A percentile compares a stretch with the other conserved stretches of the same genome.
These are phyloP conservation scores for Fregata magnificens DNA, from an alignment of 2,113 vertebrate species.

Conservation along the genomic window DNA sequence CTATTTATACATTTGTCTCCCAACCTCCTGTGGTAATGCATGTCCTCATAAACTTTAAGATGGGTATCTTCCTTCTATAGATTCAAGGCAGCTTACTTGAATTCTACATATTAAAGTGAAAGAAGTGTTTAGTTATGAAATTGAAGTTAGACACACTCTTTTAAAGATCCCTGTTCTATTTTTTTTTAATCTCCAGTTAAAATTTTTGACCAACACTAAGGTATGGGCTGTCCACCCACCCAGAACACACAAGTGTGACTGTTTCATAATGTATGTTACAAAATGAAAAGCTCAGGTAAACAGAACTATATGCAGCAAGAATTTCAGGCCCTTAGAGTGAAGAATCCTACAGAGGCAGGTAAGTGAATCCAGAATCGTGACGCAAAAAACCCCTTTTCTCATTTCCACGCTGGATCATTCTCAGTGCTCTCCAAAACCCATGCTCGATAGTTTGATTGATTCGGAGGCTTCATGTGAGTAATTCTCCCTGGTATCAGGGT, in stretches of 20 bases:
- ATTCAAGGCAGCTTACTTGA: background rate
- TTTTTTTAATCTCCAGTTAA: background rate
- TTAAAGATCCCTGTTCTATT: background rate
- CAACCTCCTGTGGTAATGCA: background rate
- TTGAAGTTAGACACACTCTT: background rate
- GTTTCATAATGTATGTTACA: background rate
- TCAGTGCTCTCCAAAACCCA: background rate
- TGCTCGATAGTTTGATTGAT: rapidly evolving
- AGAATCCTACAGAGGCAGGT: background rate
- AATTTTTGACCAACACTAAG: background rate
- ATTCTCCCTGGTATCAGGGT: background rate
- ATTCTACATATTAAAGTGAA: background rate
- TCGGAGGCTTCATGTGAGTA: background rate
- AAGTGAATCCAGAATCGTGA: background rate
- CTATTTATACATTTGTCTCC: background rate
- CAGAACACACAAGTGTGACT: background rate
- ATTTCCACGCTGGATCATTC: background rate
- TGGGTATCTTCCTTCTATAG: background rate
- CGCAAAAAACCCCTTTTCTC: background rate
- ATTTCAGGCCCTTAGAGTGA: background rate
- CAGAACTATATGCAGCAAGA: background rate
- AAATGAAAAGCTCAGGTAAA: background rate
- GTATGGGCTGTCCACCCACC: background rate
- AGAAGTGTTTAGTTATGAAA: background rate
- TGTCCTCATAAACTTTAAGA: background rate